phyloP scores from a whole-genome alignment of 1,140 invertebrate species.

The Littorina saxatilis region DNA sequence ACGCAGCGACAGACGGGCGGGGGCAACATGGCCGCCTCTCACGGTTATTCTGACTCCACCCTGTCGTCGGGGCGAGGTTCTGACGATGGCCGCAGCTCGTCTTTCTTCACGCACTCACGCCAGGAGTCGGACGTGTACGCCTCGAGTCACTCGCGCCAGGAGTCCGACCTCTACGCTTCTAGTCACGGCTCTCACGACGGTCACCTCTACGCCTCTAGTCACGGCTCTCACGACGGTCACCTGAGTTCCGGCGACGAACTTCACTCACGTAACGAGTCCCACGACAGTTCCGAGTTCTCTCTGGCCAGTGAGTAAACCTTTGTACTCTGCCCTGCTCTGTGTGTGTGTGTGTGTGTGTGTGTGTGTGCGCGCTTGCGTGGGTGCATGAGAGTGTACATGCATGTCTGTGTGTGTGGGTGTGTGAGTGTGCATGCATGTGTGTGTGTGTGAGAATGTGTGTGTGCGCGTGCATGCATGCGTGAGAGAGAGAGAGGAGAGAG shows the following conservation, averaged over 20 bases:
- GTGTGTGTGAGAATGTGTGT: no score
- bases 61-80: conserved; percentile 58
- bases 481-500: background rate
- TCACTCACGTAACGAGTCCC: conserved; percentile 63
- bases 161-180: conserved; percentile 51
- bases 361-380: no score
- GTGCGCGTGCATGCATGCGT: no score
- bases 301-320: conserved; percentile 55
- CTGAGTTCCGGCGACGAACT: conserved; percentile 61
- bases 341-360: background rate
- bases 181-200: conserved; percentile 53
- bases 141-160: conserved; percentile 47
- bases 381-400: no score
- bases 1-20: conserved; percentile 4
- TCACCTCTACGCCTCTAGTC: no score
- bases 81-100: conserved; percentile 54
- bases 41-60: conserved; percentile 67
- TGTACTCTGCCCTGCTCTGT: background rate
- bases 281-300: conserved; percentile 65
- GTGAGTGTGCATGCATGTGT: no score
- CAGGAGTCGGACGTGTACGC: conserved; percentile 51
- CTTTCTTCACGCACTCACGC: conserved; percentile 38
- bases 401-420: no score
- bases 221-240: conserved; percentile 55
- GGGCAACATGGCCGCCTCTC: conserved; percentile 32